Evolutionary conservation across 2,113 vertebrate species (phyloP), one percentile per base, ranked within the genome.

Genomic region (Menidia beryllina): DNA sequence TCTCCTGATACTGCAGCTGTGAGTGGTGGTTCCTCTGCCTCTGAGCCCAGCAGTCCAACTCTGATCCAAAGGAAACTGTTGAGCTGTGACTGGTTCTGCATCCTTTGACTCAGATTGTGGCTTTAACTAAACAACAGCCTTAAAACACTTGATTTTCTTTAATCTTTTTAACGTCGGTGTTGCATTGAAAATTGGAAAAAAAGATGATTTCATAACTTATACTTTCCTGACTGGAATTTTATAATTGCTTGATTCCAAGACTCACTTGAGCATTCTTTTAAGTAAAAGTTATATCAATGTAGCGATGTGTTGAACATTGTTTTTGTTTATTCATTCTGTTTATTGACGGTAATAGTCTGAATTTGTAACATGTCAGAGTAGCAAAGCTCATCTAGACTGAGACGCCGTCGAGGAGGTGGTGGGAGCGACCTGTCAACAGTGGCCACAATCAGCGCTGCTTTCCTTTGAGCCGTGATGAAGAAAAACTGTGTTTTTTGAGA

Each of bases 61-160:
- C 68, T 21, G 47, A 69, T 64, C 53, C 17, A 45, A 61, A 49
- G 56, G 58, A 71, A 62, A 17, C 24, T 21, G 43, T 53, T 24
- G 64, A 75, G 64, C 87, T 47, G 73, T 64, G 72, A 73, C 77
- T 24, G 66, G 69, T 81, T 73, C 55, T 62, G 68, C 48, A 20
- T 78, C 43, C 74, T 63, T 69, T 30, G 17, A 76, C 84, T 79
- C 69, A 78, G 83, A 90, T 84, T 82, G 80, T 87, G 90, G 86
- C 86, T 90, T 91, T 90, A 86, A 87, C 86, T 79, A 67, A 86
- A 88, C 72, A 79, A 81, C 83, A 90, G 90, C 91, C 90, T 92
- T 92, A 91, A 90, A 84, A 82, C 70, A 75, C 86, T 74, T 10
- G 2, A 51, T 66, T 82, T 81, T 82, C 61, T 81, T 87, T 78